These are phyloP conservation scores for Tineola bisselliella DNA, from an alignment of 2,888 invertebrate species.

Conservation along the genomic window DNA sequence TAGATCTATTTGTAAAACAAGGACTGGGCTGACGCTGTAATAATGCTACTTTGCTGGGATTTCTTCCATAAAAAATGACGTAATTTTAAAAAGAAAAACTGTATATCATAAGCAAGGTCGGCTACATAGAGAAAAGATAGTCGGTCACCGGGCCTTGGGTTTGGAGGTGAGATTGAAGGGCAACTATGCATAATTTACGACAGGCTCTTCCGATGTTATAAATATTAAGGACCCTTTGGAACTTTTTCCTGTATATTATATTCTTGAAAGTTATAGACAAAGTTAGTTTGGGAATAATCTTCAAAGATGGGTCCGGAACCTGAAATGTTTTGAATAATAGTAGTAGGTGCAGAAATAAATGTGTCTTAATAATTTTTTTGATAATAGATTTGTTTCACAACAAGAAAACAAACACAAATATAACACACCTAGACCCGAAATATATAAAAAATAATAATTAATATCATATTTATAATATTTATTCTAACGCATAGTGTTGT, in stretches of 20 bases:
- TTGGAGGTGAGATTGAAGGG: conserved; percentile 17
- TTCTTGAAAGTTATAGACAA: conserved; percentile 7
- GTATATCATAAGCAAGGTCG: conserved; percentile 20
- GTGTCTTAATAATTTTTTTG: not conserved
- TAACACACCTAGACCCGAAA: too few species aligned
- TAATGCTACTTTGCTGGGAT: conserved; percentile 24
- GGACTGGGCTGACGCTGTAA: conserved; percentile 18
- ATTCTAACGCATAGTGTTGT: too few species aligned
- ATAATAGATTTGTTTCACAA: not conserved
- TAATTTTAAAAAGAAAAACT: conserved; percentile 22
- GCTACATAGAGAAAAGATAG: conserved; percentile 18
- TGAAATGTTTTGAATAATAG: conserved; percentile 4
- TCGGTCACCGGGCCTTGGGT: conserved; percentile 21
- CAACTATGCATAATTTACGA: conserved; percentile 32
- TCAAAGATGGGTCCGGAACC: not conserved
- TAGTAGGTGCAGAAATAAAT: not conserved
- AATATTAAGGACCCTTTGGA: conserved; percentile 27
- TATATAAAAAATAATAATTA: too few species aligned
- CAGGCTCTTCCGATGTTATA: conserved; percentile 23
- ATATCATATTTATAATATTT: too few species aligned
- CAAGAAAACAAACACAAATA: too few species aligned
- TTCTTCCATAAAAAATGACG: conserved; percentile 16
- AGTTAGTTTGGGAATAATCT: conserved; percentile 11
- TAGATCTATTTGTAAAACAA: conserved; percentile 1
- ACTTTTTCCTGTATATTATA: conserved; percentile 10